These are phyloP conservation scores for Euzetes globulus DNA, from an alignment of 2,888 invertebrate species.

Conservation along the genomic window DNA sequence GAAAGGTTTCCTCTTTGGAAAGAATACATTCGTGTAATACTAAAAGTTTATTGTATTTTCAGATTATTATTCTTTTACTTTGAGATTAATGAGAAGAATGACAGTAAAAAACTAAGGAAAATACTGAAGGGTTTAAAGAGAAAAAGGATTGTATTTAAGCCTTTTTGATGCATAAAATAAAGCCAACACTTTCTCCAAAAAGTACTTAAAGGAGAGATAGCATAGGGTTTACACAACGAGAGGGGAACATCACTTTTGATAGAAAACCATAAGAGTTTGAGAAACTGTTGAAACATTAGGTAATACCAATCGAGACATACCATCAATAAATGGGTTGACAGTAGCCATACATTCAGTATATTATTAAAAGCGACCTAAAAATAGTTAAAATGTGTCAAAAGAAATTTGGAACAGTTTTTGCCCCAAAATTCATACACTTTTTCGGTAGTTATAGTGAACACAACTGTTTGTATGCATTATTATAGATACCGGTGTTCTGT, in stretches of 20 bases:
- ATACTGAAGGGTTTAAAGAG: neutral
- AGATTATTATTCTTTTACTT: neutral
- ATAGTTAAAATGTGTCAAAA: neutral
- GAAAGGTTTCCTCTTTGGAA: neutral
- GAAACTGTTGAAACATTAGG: neutral
- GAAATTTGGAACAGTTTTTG: neutral
- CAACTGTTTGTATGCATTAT: neutral
- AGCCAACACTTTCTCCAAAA: constrained; percentile 4
- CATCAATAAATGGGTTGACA: neutral
- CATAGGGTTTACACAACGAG: neutral
- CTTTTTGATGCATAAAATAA: constrained; percentile 3
- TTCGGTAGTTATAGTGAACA: neutral
- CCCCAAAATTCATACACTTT: neutral
- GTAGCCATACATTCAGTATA: neutral
- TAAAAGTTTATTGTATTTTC: constrained; percentile 9
- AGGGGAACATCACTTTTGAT: neutral
- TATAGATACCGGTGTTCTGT: neutral
- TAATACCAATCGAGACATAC: neutral
- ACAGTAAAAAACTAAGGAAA: neutral
- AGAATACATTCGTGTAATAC: neutral
- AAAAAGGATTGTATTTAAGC: constrained; percentile 5
- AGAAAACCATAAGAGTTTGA: neutral
- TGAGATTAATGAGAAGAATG: constrained; percentile 4
- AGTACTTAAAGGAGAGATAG: neutral
- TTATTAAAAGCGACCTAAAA: neutral